Percentiles rank a stretch among this genome's conserved stretches.
Evolutionary conservation across 2,113 vertebrate species (phyloP).

Genomic region (Chaenocephalus aceratus): DNA sequence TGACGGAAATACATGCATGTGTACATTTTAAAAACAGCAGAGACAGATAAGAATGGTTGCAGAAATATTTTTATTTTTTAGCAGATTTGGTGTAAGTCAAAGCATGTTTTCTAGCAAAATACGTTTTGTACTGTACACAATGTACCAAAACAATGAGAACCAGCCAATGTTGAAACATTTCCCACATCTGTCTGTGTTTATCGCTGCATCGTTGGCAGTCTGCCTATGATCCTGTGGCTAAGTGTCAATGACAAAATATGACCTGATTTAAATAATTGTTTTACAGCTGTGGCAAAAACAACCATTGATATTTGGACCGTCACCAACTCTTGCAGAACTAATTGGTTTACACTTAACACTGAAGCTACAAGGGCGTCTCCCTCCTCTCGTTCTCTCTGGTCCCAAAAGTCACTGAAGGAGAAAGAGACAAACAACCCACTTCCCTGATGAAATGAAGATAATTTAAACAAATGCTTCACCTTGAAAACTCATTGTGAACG

Average conservation of each 20-base stretch:
- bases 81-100: neutral
- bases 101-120: too few relatives aligned
- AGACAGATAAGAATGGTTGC: neutral
- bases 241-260: constrained; percentile 28
- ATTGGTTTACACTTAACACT: constrained; percentile 51
- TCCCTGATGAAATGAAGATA: constrained; percentile 38
- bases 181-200: neutral
- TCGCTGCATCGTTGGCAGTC: neutral
- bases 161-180: neutral
- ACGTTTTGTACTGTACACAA: neutral
- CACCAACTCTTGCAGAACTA: constrained; percentile 46
- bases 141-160: neutral
- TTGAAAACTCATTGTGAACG: constrained; percentile 27
- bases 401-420: constrained; percentile 48
- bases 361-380: neutral
- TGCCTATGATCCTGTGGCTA: neutral
- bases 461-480: constrained; percentile 48
- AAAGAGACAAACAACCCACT: constrained; percentile 23
- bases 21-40: neutral
- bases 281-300: constrained; percentile 14
- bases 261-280: constrained; percentile 37
- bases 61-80: neutral
- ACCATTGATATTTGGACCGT: constrained; percentile 35
- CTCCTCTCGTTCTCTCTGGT: neutral
- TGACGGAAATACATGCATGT: neutral